Evolutionary conservation across 2,888 invertebrate genomes (phyloP), one percentile per base, ranked within the genome.

Genomic region (Andrena trimmerana): DNA sequence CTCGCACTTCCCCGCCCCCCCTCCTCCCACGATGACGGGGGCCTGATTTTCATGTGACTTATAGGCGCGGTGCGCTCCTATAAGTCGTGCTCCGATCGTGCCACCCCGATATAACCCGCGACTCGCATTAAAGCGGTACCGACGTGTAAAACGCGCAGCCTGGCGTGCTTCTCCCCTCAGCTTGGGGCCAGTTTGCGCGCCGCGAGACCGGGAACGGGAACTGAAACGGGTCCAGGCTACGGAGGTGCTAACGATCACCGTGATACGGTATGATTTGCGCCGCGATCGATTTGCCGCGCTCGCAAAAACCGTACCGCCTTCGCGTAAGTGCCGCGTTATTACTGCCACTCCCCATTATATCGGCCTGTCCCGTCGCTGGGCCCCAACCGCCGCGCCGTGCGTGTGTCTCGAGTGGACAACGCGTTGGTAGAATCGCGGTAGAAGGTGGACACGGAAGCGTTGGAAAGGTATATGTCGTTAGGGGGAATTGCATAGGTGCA

Each of bases 41-140:
- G 69, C 50, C 73, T 81, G 83, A 87, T 89, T 89, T 89, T 76
- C 85, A 76, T 33, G 76, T 87, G 85, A 87, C 81, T 87, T 89
- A 81, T 76, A 77, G 74, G 68, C 54, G 29, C 66, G 59, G 31
- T 77, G 20, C 48, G 60, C 78, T 16, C 16, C 42, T 42, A 42
- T 42, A 42, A 42, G 16, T 42, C 42, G 42, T 42, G 42, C 42
- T 57, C 71, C 50, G 83, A 88, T 88, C 81, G 75, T 68, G 29
- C 71, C 68, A 66, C 59, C 33, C 52, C 83, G 87, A 85, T 87
- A 88, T 65, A 42, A 42, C 76, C 50, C 33, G 31, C 31, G 79
- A 67, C 72, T 76, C 59, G 70, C 65, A 68, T 80, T 81, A 81
- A 86, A 68, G 48, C 81, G 48, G 50, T 59, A 63, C 72, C 57